Evolutionary conservation across 2,113 vertebrate species (phyloP).

Genomic region (Mesoclemmys tuberculata): DNA sequence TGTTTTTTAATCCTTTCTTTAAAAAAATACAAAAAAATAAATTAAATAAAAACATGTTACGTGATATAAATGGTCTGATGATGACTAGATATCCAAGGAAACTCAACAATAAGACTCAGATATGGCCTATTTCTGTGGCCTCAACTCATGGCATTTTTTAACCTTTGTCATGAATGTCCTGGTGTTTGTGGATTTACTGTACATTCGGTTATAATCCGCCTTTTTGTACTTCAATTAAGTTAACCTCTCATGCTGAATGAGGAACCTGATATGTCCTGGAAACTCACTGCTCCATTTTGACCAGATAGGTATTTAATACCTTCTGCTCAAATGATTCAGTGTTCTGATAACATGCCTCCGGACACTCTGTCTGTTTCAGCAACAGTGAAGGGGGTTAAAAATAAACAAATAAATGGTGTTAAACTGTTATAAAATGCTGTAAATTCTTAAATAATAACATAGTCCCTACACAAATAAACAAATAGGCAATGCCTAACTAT

Average conservation of each 20-base stretch:
- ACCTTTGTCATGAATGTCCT: conserved; percentile 30
- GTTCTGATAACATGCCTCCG: background rate
- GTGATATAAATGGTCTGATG: conserved; percentile 69
- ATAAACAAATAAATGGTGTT: conserved; percentile 10
- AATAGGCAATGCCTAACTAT: conserved; percentile 23
- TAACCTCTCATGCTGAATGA: conserved; percentile 14
- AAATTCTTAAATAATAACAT: conserved; percentile 26
- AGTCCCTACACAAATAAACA: conserved; percentile 14
- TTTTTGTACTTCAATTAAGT: conserved; percentile 30
- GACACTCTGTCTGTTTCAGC: conserved; percentile 38
- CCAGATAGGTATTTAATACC: background rate
- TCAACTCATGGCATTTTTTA: conserved; percentile 36
- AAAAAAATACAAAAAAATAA: conserved; percentile 75
- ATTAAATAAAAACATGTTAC: conserved; percentile 62
- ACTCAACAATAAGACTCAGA: conserved; percentile 66
- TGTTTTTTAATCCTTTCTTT: conserved; percentile 71
- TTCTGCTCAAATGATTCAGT: background rate
- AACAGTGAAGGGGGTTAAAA: conserved; percentile 54
- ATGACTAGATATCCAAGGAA: conserved; percentile 61
- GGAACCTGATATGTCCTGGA: conserved; percentile 23
- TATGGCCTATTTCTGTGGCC: background rate
- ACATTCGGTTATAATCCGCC: conserved; percentile 37
- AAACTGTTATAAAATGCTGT: conserved; percentile 38
- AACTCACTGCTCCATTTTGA: background rate
- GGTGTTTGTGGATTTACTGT: conserved; percentile 34